phyloP scores from a whole-genome alignment of 2,797 vertebrate genomes.

The Arctocebus calabarensis region DNA sequence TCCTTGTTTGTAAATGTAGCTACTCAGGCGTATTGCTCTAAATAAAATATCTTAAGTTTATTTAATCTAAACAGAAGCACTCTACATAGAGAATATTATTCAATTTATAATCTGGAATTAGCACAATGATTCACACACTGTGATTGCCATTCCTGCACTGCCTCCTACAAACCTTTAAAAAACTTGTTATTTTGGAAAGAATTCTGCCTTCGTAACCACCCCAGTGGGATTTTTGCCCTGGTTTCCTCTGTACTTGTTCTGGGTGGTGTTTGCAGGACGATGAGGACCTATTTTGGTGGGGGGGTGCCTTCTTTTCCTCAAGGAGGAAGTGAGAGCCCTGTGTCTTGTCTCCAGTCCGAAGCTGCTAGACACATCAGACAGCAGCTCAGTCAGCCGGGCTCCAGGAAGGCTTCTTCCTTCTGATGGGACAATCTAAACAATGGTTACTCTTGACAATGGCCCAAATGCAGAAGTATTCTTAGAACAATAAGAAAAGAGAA shows the following conservation, averaged over 20 bases:
- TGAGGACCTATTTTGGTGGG: slow-evolving; percentile 73
- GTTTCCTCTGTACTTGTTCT: slow-evolving; percentile 75
- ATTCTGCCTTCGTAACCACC: slow-evolving; percentile 25
- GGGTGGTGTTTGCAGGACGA: slow-evolving; percentile 51
- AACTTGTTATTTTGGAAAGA: slow-evolving; percentile 41
- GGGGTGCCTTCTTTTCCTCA: slow-evolving; percentile 63
- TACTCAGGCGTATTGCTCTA: background rate
- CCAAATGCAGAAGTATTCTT: slow-evolving; percentile 73
- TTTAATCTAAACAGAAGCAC: background rate
- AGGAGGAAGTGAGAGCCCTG: slow-evolving; percentile 67
- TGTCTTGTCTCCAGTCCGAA: slow-evolving; percentile 67
- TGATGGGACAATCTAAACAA: slow-evolving; percentile 76
- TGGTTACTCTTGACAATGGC: slow-evolving; percentile 79
- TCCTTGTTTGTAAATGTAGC: background rate
- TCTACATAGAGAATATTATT: background rate
- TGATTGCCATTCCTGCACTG: background rate
- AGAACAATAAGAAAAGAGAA: slow-evolving; percentile 80
- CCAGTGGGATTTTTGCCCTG: slow-evolving; percentile 55
- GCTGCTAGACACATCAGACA: slow-evolving; percentile 70
- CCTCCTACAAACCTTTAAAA: slow-evolving; percentile 4
- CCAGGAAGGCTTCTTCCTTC: slow-evolving; percentile 68
- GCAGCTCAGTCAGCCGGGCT: slow-evolving; percentile 64
- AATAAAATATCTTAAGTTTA: background rate
- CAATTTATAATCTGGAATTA: slow-evolving; percentile 5
- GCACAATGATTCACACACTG: background rate